Evolutionary conservation across 2,888 invertebrate species (phyloP), one percentile per base, ranked within the genome.

Genomic region (Sinhomidia bicolor): DNA sequence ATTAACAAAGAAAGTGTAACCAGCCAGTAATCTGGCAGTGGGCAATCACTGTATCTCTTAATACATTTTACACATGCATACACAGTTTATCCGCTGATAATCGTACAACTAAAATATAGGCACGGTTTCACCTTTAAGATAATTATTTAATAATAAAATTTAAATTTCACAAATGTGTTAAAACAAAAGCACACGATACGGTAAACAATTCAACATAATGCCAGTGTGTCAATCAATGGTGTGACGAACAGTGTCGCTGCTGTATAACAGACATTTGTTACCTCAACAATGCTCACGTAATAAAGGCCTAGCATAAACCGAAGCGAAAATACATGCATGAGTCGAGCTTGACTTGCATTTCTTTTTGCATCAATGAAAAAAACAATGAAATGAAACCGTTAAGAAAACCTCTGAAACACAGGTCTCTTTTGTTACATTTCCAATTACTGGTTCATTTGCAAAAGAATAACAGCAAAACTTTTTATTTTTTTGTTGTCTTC

Each of bases 21-120:
- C n/a, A n/a, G n/a, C 17, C 41, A 68, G 20, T 65, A 36, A n/a
- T 5, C 23, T 65, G 3, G 36, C 32, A 71, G 44, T 41, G n/a
- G n/a, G n/a, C n/a, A n/a, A n/a, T 65, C n/a, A 36, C 65, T 20
- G 20, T 41, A 20, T 29, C 62, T 12, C 5, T 14, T 54, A 71
- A 71, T 76, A 76, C 76, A 76, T 51, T 23, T 51, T 65, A 65
- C 68, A 20, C 68, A 44, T 71, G n/a, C n/a, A n/a, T n/a, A n/a
- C n/a, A n/a, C n/a, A n/a, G 20, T 71, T 12, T 7, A 60, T 60
- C 12, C 12, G 4, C 41, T 41, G 41, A 41, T 41, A 1, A 6
- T 3, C 14, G 17, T 17, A 54, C 54, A 17, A 17, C 54, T 54
- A 54, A 6, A 60, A 60, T 10, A n/a, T 36, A 36, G 1, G 9